Evolutionary conservation across 2,797 vertebrate genomes (phyloP).

Genomic region (Cottoperca gobio): DNA sequence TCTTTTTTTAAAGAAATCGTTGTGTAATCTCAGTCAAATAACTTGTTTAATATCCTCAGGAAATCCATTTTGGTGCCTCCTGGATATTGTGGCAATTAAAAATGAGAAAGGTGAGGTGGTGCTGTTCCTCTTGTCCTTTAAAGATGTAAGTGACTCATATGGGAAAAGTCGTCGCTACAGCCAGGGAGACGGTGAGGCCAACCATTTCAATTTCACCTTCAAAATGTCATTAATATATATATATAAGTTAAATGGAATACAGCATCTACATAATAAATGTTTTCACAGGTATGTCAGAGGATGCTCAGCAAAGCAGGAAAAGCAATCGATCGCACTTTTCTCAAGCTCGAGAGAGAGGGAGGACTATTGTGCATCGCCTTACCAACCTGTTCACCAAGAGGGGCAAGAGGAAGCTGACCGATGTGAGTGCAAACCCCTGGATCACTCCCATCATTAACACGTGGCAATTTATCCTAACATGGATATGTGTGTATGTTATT

Average conservation of each 20-base stretch:
- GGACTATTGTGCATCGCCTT: constrained; percentile 86
- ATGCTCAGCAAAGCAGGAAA: constrained; percentile 83
- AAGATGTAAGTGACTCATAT: constrained; percentile 91
- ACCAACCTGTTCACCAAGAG: constrained; percentile 86
- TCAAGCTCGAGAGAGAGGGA: constrained; percentile 83
- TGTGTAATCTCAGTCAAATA: constrained; percentile 12
- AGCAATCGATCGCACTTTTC: constrained; percentile 79
- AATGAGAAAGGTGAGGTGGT: constrained; percentile 97
- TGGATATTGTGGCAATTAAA: constrained; percentile 97
- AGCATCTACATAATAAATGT: neutral
- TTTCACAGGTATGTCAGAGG: constrained; percentile 69
- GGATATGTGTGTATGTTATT: no score
- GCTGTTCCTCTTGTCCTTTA: constrained; percentile 96
- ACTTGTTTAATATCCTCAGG: constrained; percentile 78
- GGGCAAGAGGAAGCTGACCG: constrained; percentile 85
- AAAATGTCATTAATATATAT: neutral
- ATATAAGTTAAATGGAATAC: neutral
- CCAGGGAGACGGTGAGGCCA: constrained; percentile 85
- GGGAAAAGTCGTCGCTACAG: constrained; percentile 77
- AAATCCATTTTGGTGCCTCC: constrained; percentile 91
- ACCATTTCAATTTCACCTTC: neutral
- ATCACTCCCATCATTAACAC: neutral
- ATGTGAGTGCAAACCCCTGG: constrained; percentile 81
- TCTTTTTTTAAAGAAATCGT: neutral
- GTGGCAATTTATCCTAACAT: no score